phyloP scores from a whole-genome alignment of 2,113 vertebrate genomes.

The Alligator sinensis region DNA sequence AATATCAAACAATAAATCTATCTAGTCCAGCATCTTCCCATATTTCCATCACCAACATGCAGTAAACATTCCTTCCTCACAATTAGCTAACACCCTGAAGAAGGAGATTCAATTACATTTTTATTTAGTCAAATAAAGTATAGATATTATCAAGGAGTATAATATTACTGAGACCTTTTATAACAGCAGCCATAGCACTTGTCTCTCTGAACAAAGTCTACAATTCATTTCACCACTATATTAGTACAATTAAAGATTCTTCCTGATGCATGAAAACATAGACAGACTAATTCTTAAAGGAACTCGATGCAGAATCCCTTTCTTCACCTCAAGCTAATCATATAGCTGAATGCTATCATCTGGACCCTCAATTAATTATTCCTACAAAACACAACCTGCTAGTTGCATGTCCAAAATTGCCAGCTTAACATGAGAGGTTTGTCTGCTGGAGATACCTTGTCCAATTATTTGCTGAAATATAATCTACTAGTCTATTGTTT shows the following conservation, averaged over 20 bases:
- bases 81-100: neutral
- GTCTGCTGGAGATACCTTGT: neutral
- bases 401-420: neutral
- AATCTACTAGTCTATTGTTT: neutral
- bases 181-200: neutral
- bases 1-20: constrained; percentile 21
- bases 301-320: neutral
- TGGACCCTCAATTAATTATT: neutral
- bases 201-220: neutral
- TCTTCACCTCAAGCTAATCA: neutral
- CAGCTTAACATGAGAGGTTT: neutral
- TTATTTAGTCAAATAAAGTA: constrained; percentile 21
- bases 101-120: constrained; percentile 25
- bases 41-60: neutral
- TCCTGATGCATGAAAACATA: neutral
- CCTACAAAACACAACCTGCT: neutral
- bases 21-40: neutral
- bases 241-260: neutral
- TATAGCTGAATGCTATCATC: neutral
- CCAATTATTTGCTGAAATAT: neutral
- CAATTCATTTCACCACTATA: neutral
- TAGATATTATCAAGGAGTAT: constrained; percentile 50
- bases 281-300: neutral
- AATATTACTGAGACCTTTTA: constrained; percentile 23
- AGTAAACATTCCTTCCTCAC: constrained; percentile 10